Evolutionary conservation across 2,888 invertebrate species (phyloP), one percentile per base, ranked within the genome.

Genomic region (Dasypogon diadema): DNA sequence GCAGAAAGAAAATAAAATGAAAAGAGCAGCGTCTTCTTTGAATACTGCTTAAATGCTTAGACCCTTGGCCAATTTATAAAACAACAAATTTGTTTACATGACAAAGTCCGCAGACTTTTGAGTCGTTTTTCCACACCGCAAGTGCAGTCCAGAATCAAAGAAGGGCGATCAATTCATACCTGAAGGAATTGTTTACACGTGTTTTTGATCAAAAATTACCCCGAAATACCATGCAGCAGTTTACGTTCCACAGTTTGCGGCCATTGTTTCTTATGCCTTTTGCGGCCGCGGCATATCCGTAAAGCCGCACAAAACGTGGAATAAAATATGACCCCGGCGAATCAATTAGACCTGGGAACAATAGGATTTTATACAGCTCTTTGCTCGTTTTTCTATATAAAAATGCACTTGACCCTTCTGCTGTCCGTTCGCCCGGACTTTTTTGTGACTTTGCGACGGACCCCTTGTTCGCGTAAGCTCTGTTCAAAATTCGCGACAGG

Each of bases 341-440:
- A 85, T 84, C 84, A 84, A 84, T 84, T 84, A 84, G 85, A 84
- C 81, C 74, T 60, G 63, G 74, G 78, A 74, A 79, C 79, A 79
- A 79, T 79, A 79, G 79, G 77, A 79, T 79, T 78, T 79, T 79
- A 76, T 77, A 77, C 78, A 65, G 74, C 78, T 74, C 75, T 74
- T 77, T 68, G 77, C 75, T 75, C 75, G 77, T 78, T 79, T 79
- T 77, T 78, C 77, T 77, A 46, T 58, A 65, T 22, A 70, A 54
- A 70, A 70, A 70, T 70, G 21, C 70, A 70, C 70, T 70, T 70
- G 70, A 70, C 70, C 70, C 70, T 70, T 70, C 48, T 26, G 51
- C n/a, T 12, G 42, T 6, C 42, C 12, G 42, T 70, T 14, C 54
- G 16, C 2, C 48, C 54, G 18, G 21, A 26, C 4, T 51, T 70